Conservation (phyloP, 2,113 vertebrate genomes). For the Gymnobelideus leadbeateri region DNA sequence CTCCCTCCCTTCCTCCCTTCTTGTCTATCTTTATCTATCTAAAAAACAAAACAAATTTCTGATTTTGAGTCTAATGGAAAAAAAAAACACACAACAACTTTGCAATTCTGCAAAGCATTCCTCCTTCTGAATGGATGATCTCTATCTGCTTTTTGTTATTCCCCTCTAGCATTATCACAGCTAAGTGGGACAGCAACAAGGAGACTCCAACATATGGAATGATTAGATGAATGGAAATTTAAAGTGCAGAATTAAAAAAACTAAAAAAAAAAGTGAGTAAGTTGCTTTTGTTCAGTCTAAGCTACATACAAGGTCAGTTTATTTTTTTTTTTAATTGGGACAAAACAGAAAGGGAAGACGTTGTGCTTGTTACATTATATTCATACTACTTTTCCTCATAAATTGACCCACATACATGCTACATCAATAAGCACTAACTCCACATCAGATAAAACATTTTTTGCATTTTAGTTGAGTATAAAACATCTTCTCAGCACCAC, state of each 20-base stretch:
- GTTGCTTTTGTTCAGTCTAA: conserved; percentile 17
- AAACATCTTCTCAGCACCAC: conserved; percentile 15
- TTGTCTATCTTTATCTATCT: fast-evolving
- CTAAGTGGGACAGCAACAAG: not conserved
- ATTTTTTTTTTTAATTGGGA: not conserved
- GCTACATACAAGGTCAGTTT: conserved; percentile 1
- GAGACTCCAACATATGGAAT: not conserved
- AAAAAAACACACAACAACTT: not conserved
- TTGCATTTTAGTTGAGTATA: conserved; percentile 15
- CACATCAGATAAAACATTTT: not conserved
- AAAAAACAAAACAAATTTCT: conserved; percentile 27
- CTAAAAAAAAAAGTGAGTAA: not conserved
- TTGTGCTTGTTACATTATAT: conserved; percentile 25
- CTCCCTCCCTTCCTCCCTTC: too few relatives aligned
- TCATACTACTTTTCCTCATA: conserved; percentile 23
- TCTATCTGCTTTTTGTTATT: conserved; percentile 38
- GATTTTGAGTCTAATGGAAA: not conserved
- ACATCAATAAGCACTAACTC: conserved; percentile 14
- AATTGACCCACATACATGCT: not conserved
- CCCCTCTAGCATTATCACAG: not conserved
- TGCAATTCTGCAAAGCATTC: not conserved
- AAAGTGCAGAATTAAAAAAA: not conserved
- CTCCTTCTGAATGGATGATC: not conserved
- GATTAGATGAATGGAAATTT: conserved; percentile 13
- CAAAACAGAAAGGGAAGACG: conserved; percentile 5